Base-by-base conservation (phyloP, 2,888 invertebrate species). In the Luperina nickerlii region DNA sequence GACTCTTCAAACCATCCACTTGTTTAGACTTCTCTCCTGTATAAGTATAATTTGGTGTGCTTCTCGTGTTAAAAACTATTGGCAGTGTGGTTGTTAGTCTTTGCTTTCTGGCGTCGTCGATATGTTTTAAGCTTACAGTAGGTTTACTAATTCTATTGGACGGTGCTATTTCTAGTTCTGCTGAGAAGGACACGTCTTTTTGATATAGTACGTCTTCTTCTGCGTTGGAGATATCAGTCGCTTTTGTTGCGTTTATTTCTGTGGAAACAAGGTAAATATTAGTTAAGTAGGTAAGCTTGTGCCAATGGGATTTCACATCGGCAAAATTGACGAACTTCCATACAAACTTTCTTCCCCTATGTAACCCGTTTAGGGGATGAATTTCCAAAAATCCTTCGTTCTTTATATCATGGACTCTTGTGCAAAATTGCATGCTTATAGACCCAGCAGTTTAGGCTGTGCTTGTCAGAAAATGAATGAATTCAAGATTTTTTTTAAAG, bases 131-230 rank as follows among this genome's bases (percentile, higher is more conserved):
- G 91, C 92, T 95, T 93, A 95, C 87, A 85, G 92, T 94, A 93
- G 92, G 91, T 91, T 94, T 95, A 93, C 92, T 95, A 92, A 95
- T 79, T 94, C 95, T 96, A 96, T 89, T 96, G 96, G 96, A 96
- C 95, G 97, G 96, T 76, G 97, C 96, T 90, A 97, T 94, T 92
- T 97, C 97, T 93, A 98, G 96, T 94, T 98, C 98, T 57, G 98
- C 98, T 86, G 98, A 98, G 94, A 98, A 98, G 73, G 98, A 98
- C 7, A 98, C 98, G 90, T 98, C 98, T 94, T 98, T 98, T 94
- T 98, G 98, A 91, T 98, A 98, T 62, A 98, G 95, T 81, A 98
- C 97, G 93, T 98, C 98, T 92, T 97, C 98, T 90, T 97, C 97
- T 73, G 97, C 96, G 89, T 97, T 97, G 62, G 94, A 93, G 67